Conservation (phyloP, 2,113 vertebrate species). For the Mirounga angustirostris region DNA sequence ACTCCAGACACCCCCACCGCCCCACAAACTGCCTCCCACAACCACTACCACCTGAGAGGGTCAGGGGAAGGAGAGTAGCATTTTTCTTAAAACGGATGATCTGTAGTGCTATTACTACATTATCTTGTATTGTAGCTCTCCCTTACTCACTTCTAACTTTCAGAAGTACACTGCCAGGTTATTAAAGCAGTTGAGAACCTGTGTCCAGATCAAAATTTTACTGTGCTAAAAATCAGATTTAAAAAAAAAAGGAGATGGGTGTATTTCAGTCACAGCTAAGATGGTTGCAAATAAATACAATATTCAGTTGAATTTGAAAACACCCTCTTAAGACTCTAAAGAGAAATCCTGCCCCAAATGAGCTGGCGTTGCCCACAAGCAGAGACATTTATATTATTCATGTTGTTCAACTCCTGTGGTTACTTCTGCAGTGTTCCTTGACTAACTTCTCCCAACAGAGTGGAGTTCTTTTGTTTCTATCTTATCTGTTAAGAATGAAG, state of each 20-base stretch:
- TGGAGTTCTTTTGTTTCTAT: neutral
- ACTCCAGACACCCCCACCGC: neutral
- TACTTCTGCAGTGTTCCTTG: neutral
- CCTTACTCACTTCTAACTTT: neutral
- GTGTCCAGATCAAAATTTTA: neutral
- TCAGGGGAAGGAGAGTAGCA: neutral
- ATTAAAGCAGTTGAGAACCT: neutral
- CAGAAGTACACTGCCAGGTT: neutral
- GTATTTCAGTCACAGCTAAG: neutral
- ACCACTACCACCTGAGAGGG: neutral
- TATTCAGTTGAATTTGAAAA: neutral
- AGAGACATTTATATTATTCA: neutral
- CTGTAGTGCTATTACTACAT: too few species aligned
- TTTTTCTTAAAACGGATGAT: neutral
- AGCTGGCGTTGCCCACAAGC: neutral
- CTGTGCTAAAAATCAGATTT: neutral
- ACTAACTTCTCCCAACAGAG: neutral
- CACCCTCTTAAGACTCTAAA: neutral
- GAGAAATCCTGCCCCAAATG: neutral
- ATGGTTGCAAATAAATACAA: neutral
- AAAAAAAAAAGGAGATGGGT: neutral
- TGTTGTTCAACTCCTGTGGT: neutral
- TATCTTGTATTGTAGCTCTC: neutral
- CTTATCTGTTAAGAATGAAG: constrained; percentile 70
- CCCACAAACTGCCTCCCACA: neutral